Conservation (phyloP, 2,797 vertebrate species). For the Serranus cabrilla region DNA sequence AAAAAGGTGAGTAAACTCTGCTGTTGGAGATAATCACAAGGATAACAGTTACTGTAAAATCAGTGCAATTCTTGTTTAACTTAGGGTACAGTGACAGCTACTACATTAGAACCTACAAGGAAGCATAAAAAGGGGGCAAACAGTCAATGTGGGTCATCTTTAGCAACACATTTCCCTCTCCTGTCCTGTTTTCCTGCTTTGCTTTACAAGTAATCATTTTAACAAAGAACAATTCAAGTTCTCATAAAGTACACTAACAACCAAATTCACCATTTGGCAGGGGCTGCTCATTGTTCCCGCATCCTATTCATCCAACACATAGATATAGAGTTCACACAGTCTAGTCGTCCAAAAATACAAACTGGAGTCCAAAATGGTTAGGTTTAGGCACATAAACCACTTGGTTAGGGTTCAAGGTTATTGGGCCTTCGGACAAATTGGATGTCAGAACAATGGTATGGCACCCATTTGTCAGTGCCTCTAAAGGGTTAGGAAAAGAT, state of each 20-base stretch:
- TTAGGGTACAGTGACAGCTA: neutral
- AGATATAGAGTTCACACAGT: too few relatives aligned
- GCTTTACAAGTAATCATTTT: neutral
- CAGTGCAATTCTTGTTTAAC: neutral
- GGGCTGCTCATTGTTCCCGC: neutral
- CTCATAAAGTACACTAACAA: neutral
- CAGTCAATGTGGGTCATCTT: neutral
- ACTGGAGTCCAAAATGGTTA: too few relatives aligned
- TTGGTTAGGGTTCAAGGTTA: too few relatives aligned
- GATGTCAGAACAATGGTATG: too few relatives aligned
- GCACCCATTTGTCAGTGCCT: too few relatives aligned
- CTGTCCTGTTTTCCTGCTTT: neutral
- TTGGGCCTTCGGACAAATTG: too few relatives aligned
- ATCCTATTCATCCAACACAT: too few relatives aligned
- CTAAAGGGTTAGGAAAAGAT: neutral
- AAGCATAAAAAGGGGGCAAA: neutral
- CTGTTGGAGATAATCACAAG: constrained; percentile 4
- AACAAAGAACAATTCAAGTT: neutral
- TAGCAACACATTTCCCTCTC: too few relatives aligned
- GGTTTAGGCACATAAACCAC: too few relatives aligned
- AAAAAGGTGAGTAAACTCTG: constrained; percentile 36
- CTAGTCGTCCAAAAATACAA: too few relatives aligned
- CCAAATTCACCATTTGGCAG: neutral
- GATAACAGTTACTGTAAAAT: constrained; percentile 23
- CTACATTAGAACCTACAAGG: neutral